phyloP scores from a whole-genome alignment of 2,113 vertebrate species.

The Isurus oxyrinchus region DNA sequence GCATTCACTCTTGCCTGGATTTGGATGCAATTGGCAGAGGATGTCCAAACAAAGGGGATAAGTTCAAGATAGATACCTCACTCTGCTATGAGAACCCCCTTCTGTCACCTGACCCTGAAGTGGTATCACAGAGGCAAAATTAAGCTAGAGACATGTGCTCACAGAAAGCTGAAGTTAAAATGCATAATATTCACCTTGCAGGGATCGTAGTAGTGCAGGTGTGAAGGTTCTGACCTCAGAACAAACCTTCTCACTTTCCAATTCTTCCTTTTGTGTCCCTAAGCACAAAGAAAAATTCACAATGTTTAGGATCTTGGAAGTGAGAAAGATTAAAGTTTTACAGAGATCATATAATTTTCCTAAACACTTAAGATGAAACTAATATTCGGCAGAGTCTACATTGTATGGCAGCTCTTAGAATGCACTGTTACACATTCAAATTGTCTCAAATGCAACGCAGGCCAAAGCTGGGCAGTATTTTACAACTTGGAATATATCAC shows the following conservation, averaged over 20 bases:
- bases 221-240: constrained; percentile 78
- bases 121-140: background rate
- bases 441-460: background rate
- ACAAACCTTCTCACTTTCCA: constrained; percentile 94
- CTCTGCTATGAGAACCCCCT: background rate
- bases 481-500: background rate
- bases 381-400: no score
- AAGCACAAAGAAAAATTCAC: constrained; percentile 38
- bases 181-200: constrained; percentile 63
- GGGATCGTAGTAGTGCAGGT: constrained; percentile 89
- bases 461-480: background rate
- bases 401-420: background rate
- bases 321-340: background rate
- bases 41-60: background rate
- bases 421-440: background rate
- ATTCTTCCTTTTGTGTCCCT: constrained; percentile 93
- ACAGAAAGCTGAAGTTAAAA: background rate
- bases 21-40: background rate
- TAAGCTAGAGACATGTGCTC: background rate
- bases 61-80: background rate
- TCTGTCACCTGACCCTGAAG: background rate
- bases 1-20: background rate
- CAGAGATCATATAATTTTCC: background rate
- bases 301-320: background rate
- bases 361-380: background rate